These are phyloP conservation scores for Aphelocoma californica DNA, from an alignment of 2,797 vertebrate species.

Conservation along the genomic window DNA sequence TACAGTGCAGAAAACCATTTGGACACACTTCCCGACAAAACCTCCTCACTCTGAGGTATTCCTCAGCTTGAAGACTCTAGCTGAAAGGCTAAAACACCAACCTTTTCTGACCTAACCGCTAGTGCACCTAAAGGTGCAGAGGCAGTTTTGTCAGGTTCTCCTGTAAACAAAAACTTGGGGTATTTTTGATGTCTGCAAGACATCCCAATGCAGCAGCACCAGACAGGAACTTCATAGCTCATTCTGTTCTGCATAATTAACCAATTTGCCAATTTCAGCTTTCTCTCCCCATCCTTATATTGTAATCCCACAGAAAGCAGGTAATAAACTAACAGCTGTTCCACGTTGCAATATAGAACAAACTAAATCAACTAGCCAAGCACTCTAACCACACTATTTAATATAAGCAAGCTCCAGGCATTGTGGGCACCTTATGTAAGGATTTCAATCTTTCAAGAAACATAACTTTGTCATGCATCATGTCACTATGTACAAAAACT, in stretches of 20 bases:
- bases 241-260: constrained; percentile 1
- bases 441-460: background rate
- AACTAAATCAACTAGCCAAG: background rate
- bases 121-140: background rate
- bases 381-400: background rate
- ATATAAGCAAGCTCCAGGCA: background rate
- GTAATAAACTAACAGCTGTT: background rate
- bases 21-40: background rate
- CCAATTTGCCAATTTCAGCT: background rate
- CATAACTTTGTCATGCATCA: fast-evolving
- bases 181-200: background rate
- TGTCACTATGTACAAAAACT: background rate
- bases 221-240: background rate
- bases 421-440: background rate
- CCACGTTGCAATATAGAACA: background rate
- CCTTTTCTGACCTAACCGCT: background rate
- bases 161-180: background rate
- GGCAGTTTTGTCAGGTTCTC: background rate
- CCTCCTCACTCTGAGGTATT: background rate
- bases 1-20: background rate
- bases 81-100: background rate
- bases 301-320: background rate
- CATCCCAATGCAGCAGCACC: background rate
- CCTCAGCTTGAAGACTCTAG: background rate
- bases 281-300: background rate